Percentiles rank a stretch among this genome's conserved stretches.
These are phyloP conservation scores for Fregata magnificens DNA, from an alignment of 2,113 vertebrate species.

Conservation along the genomic window DNA sequence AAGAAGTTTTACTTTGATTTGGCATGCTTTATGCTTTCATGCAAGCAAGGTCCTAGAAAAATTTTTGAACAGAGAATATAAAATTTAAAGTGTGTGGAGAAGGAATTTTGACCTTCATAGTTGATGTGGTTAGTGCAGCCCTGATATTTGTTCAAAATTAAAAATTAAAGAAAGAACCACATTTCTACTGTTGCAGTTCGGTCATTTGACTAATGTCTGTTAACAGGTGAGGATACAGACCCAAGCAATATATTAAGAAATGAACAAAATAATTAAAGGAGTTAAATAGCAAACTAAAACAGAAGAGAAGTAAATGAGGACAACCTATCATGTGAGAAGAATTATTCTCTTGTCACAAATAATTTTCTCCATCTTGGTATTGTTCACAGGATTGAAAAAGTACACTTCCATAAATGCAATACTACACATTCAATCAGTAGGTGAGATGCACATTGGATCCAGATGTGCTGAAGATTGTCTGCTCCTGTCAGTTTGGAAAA, in stretches of 20 bases:
- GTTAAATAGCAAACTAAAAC: not conserved
- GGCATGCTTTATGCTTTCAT: not conserved
- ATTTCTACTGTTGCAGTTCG: not conserved
- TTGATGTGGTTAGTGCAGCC: not conserved
- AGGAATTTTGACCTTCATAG: not conserved
- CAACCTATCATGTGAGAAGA: not conserved
- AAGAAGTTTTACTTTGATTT: not conserved
- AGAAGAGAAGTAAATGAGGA: not conserved
- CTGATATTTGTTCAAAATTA: not conserved
- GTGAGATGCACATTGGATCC: not conserved
- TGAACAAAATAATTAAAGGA: not conserved
- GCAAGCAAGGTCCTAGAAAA: not conserved
- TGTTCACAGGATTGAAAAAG: not conserved
- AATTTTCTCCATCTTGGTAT: not conserved
- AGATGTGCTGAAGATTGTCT: not conserved
- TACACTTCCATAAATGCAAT: not conserved
- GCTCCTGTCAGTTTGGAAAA: not conserved
- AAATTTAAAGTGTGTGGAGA: not conserved
- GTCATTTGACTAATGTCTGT: not conserved
- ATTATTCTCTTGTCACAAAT: not conserved
- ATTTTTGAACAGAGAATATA: not conserved
- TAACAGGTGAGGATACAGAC: not conserved
- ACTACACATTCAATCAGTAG: not conserved
- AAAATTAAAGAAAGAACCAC: not conserved
- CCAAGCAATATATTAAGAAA: not conserved